Base-by-base conservation (phyloP, 2,113 vertebrate species). In the Brachyhypopomus gauderio region DNA sequence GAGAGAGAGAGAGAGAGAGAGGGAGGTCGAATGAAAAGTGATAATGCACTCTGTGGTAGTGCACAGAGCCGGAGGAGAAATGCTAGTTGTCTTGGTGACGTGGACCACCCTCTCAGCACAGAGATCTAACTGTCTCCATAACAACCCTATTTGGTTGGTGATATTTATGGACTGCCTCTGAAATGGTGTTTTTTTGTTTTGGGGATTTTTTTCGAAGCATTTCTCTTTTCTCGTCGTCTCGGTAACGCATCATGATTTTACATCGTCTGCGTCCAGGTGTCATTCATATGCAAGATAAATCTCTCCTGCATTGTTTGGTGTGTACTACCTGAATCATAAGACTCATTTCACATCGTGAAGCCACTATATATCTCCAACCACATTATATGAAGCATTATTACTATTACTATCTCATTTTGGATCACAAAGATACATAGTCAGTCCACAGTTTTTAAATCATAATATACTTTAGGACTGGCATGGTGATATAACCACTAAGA, bases 61-160 rank as follows among this genome's bases (percentile, higher is more conserved):
- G 74, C 71, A 59, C 58, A 73, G 84, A 78, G 70, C 79, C 67
- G 20, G 66, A 78, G 79, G 60, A 82, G 67, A 73, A 73, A 22
- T 25, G 23, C 63, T 83, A 71, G 84, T 83, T 84, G 85, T 86
- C 78, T 77, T 81, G 78, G 80, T 82, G 85, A 88, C 72, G 64
- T 81, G 71, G 83, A 86, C 80, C 81, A 82, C 85, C 82, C 71
- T 81, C 84, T 82, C 76, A 2, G 52, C 70, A 41, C 76, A 59
- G 58, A 77, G 69, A 82, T 83, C 77, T 84, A 83, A 72, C 78
- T 80, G 80, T 84, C 80, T 77, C 87, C 78, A 83, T 83, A 86
- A 86, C 78, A 87, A 83, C 78, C 72, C 79, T 80, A 77, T 83
- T 78, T 77, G 77, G 79, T 72, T 77, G 72, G 67, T 17, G 73